Evolutionary conservation across 2,113 vertebrate species (phyloP).

Genomic region (Eudyptes chrysolophus): DNA sequence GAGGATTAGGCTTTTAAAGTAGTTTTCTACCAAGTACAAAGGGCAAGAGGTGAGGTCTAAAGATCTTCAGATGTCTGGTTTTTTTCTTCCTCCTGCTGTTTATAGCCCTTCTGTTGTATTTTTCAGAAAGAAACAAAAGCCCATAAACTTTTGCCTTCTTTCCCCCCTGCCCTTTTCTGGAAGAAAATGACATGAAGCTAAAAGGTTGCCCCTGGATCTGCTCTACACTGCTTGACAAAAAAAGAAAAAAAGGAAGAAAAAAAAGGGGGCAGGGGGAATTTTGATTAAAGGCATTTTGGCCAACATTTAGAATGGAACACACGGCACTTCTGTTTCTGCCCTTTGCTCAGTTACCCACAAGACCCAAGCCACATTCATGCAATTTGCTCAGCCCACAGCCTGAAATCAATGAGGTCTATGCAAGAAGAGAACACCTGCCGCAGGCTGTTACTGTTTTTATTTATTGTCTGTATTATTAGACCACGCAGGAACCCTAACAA

Average conservation of each 20-base stretch:
- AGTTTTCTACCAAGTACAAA: background rate
- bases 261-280: fast-evolving
- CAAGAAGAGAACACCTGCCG: slow-evolving; percentile 7
- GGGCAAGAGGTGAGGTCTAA: background rate
- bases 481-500: background rate
- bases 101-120: background rate
- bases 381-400: background rate
- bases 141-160: background rate
- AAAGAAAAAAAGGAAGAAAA: fast-evolving
- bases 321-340: background rate
- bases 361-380: background rate
- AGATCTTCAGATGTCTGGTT: background rate
- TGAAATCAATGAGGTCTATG: slow-evolving; percentile 26
- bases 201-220: background rate
- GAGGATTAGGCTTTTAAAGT: background rate
- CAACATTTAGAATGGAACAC: background rate
- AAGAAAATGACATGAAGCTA: background rate
- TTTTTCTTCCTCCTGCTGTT: background rate
- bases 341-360: background rate
- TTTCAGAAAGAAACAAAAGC: background rate
- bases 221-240: background rate
- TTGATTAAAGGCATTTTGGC: background rate
- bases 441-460: slow-evolving; percentile 13
- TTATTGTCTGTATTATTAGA: slow-evolving; percentile 29
- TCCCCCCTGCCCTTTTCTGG: background rate